Conservation (phyloP, 2,888 invertebrate genomes). For the Gonocerus acuteangulatus region DNA sequence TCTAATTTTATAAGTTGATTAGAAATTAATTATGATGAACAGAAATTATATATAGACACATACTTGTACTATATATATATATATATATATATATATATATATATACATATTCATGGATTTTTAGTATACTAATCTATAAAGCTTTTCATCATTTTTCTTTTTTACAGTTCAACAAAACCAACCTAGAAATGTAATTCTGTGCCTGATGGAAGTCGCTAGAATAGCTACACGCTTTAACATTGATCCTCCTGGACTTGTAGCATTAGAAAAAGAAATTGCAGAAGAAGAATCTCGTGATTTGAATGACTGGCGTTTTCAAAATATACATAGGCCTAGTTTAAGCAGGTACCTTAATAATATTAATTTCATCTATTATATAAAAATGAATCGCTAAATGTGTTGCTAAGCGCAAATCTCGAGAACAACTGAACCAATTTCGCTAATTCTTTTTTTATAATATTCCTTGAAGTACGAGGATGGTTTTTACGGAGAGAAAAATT, state of each 20-base stretch:
- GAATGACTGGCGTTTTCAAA: conserved; percentile 62
- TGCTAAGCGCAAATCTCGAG: too few relatives aligned
- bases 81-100: not conserved
- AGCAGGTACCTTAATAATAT: too few relatives aligned
- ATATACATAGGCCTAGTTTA: conserved; percentile 12
- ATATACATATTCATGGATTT: too few relatives aligned
- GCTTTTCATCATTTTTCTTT: conserved; percentile 26
- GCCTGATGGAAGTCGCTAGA: conserved; percentile 75
- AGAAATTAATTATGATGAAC: not conserved
- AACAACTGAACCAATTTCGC: too few relatives aligned
- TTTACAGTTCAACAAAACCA: conserved; percentile 68
- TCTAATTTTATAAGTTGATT: not conserved
- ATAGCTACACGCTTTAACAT: conserved; percentile 68
- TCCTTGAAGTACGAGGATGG: too few relatives aligned
- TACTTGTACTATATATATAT: too few relatives aligned
- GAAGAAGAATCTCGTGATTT: conserved; percentile 58
- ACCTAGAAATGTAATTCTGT: conserved; percentile 75
- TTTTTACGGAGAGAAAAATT: too few relatives aligned
- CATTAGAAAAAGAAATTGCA: conserved; percentile 80
- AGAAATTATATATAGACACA: not conserved
- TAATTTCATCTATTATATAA: too few relatives aligned
- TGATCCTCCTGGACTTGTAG: conserved; percentile 74
- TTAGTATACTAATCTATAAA: not conserved
- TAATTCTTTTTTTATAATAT: too few relatives aligned
- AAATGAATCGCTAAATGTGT: too few relatives aligned